Evolutionary conservation across 2,797 vertebrate genomes (phyloP).

Genomic region (Pogonophryne albipinna): DNA sequence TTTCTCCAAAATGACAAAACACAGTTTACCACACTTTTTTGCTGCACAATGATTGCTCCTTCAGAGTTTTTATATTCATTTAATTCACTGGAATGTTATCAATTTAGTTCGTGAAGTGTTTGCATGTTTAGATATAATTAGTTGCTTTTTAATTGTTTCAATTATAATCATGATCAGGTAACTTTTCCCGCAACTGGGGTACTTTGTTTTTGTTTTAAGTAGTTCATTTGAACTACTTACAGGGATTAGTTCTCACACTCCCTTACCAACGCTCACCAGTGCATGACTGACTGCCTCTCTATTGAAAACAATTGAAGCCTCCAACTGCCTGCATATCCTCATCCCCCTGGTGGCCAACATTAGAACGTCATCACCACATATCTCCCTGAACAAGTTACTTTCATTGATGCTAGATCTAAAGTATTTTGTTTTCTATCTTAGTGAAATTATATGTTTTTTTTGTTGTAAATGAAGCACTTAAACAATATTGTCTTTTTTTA

Average conservation of each 20-base stretch:
- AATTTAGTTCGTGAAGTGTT: not conserved
- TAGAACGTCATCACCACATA: conserved; percentile 36
- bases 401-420: not conserved
- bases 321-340: conserved; percentile 18
- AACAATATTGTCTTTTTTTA: conserved; percentile 11
- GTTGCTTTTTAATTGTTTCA: not conserved
- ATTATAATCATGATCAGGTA: too few species aligned
- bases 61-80: not conserved
- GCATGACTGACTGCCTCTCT: conserved; percentile 13
- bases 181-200: not conserved
- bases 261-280: not conserved
- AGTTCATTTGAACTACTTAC: not conserved
- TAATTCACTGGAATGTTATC: not conserved
- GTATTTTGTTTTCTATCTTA: not conserved
- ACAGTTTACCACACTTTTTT: not conserved
- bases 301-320: conserved; percentile 29
- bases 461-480: not conserved
- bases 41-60: not conserved
- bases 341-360: conserved; percentile 76
- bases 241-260: not conserved
- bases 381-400: not conserved
- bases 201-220: not conserved
- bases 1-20: not conserved
- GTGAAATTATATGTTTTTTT: not conserved
- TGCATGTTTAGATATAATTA: not conserved